phyloP scores from a whole-genome alignment of 2,888 invertebrate genomes.

The Vanessa cardui region DNA sequence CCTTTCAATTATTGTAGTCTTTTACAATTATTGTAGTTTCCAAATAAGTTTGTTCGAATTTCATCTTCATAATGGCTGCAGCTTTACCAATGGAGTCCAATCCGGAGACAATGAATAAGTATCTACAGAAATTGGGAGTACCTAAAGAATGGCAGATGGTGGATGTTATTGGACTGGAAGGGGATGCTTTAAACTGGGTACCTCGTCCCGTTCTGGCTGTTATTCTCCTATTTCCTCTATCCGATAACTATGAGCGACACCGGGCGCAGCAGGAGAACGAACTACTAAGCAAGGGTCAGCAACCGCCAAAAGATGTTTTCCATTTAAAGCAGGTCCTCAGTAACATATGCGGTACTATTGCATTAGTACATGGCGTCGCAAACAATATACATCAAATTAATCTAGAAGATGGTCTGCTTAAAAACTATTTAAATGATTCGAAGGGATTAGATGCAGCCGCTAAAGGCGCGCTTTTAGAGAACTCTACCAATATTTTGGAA shows the following conservation, averaged over 20 bases:
- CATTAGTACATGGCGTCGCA: constrained; percentile 95
- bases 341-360: constrained; percentile 98
- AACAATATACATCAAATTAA: constrained; percentile 91
- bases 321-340: constrained; percentile 94
- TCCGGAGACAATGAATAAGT: constrained; percentile 85
- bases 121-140: constrained; percentile 90
- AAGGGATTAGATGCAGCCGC: constrained; percentile 86
- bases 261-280: constrained; percentile 85
- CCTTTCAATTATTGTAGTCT: neutral
- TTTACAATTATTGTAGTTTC: neutral
- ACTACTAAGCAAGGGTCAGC: constrained; percentile 79
- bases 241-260: constrained; percentile 88
- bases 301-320: constrained; percentile 86
- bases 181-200: constrained; percentile 91
- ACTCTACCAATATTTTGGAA: constrained; percentile 86
- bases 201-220: constrained; percentile 93
- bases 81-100: constrained; percentile 81
- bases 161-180: constrained; percentile 96
- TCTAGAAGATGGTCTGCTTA: constrained; percentile 87
- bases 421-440: constrained; percentile 88
- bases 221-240: constrained; percentile 93
- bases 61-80: constrained; percentile 51
- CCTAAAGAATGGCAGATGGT: constrained; percentile 90
- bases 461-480: constrained; percentile 88
- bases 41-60: too few species aligned